phyloP scores from a whole-genome alignment of 2,888 invertebrate species.

The Smittia sp. region DNA sequence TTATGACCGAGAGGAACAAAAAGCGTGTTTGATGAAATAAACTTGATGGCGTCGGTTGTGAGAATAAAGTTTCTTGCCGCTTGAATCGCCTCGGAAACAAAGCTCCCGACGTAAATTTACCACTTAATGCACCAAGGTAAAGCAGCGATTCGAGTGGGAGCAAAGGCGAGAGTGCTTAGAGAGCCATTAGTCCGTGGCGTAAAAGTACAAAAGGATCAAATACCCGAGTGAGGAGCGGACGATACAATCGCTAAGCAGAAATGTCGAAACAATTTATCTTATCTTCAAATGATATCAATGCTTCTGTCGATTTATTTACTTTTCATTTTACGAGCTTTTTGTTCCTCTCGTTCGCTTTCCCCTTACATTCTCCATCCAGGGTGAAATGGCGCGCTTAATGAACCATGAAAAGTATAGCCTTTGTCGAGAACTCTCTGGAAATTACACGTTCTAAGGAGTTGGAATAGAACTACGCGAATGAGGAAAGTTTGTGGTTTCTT shows the following conservation, averaged over 20 bases:
- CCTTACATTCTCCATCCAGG: not conserved
- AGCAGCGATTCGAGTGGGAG: not conserved
- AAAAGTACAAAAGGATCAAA: constrained; percentile 16
- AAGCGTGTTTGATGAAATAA: not conserved
- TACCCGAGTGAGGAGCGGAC: not conserved
- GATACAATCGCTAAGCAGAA: constrained; percentile 4
- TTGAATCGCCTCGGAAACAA: not conserved
- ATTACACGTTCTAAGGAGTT: not conserved
- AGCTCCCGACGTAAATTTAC: not conserved
- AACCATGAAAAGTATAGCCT: constrained; percentile 1
- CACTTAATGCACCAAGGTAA: constrained; percentile 11
- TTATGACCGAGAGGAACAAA: not conserved
- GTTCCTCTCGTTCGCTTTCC: not conserved
- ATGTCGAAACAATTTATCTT: constrained; percentile 25
- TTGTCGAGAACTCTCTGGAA: constrained; percentile 6
- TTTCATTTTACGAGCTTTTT: not conserved
- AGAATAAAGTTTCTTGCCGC: not conserved
- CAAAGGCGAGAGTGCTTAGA: not conserved
- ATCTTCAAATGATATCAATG: constrained; percentile 23
- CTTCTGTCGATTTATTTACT: constrained; percentile 16
- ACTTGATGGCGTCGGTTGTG: not conserved
- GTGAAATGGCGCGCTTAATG: not conserved
- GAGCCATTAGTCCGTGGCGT: constrained; percentile 9
- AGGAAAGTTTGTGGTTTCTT: not conserved
- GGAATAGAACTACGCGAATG: not conserved